Evolutionary conservation across 2,113 vertebrate species (phyloP).

Genomic region (Anolis carolinensis): DNA sequence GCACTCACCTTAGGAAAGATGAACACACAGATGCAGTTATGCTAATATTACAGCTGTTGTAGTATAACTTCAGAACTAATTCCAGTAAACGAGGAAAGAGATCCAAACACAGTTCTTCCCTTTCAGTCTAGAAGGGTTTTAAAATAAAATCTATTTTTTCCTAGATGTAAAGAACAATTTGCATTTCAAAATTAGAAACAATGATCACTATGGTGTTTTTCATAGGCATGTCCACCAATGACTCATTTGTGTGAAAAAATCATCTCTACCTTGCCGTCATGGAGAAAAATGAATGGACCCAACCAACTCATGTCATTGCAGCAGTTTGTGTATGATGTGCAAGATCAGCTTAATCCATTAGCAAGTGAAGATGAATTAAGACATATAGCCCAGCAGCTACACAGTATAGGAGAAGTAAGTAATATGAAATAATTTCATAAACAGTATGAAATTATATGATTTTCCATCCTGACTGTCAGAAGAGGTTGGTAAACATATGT

Average conservation of each 20-base stretch:
- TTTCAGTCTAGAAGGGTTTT: not conserved
- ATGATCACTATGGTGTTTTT: slow-evolving; percentile 41
- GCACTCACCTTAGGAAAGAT: not conserved
- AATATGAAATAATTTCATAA: slow-evolving; percentile 9
- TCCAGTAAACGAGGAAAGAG: not conserved
- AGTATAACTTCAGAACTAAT: not conserved
- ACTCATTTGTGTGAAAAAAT: slow-evolving; percentile 91
- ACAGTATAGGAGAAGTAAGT: slow-evolving; percentile 93
- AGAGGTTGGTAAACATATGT: not conserved
- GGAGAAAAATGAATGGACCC: slow-evolving; percentile 93
- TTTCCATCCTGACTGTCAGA: not conserved
- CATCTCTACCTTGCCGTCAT: slow-evolving; percentile 86
- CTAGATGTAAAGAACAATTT: not conserved
- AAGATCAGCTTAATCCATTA: slow-evolving; percentile 95
- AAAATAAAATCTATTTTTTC: not conserved
- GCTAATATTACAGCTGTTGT: not conserved
- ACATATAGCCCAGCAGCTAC: slow-evolving; percentile 87
- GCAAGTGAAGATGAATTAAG: slow-evolving; percentile 91
- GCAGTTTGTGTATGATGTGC: slow-evolving; percentile 92
- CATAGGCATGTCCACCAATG: slow-evolving; percentile 87
- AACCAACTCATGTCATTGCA: slow-evolving; percentile 97
- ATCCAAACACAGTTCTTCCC: not conserved
- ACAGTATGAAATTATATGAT: too few species aligned
- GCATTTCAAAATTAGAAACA: slow-evolving; percentile 4
- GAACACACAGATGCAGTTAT: not conserved